Evolutionary conservation across 1,140 invertebrate species (phyloP).

Genomic region (Dendroctonus valens): DNA sequence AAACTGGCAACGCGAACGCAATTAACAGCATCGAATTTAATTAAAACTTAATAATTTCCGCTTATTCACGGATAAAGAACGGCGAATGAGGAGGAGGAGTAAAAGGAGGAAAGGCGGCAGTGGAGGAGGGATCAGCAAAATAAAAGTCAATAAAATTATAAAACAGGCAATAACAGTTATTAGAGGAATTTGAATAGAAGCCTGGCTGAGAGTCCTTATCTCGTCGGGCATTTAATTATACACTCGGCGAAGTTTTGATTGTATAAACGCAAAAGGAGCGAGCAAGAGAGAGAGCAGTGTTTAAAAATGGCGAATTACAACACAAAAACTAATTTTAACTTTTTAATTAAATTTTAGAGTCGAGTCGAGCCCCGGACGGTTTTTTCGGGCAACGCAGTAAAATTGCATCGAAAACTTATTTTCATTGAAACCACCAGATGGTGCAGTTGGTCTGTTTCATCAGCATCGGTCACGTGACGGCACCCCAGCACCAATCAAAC

Average conservation of each 20-base stretch:
- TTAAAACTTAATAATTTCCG: constrained; percentile 20
- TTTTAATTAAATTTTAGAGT: constrained; percentile 50
- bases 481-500: too few species aligned
- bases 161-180: constrained; percentile 38
- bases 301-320: constrained; percentile 51
- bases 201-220: constrained; percentile 34
- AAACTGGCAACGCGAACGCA: too few species aligned
- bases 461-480: too few species aligned
- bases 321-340: constrained; percentile 51
- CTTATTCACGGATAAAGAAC: too few species aligned
- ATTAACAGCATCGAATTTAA: constrained; percentile 12
- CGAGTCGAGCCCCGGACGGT: constrained; percentile 25
- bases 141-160: constrained; percentile 35
- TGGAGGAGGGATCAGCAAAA: constrained; percentile 9
- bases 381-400: too few species aligned
- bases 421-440: too few species aligned
- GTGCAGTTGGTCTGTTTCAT: too few species aligned
- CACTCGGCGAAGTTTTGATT: constrained; percentile 43
- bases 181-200: constrained; percentile 36
- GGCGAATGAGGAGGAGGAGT: too few species aligned
- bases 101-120: too few species aligned
- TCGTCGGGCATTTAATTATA: constrained; percentile 44
- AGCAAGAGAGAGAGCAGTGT: constrained; percentile 35
- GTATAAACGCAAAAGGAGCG: constrained; percentile 40
- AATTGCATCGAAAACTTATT: too few species aligned